These are phyloP conservation scores for Myotis daubentonii DNA, from an alignment of 2,797 vertebrate species.

Conservation along the genomic window DNA sequence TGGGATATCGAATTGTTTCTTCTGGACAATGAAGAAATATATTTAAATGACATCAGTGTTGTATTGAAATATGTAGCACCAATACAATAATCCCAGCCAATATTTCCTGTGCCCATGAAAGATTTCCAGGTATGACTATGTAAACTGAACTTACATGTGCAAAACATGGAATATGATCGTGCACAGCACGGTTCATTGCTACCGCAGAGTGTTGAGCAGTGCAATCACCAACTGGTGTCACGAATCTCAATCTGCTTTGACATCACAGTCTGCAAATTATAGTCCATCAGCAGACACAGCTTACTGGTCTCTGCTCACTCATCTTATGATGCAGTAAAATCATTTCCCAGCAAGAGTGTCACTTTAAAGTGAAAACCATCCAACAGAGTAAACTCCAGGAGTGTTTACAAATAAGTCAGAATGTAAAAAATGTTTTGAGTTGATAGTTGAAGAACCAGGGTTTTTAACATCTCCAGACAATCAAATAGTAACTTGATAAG, in stretches of 20 bases:
- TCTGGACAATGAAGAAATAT: neutral
- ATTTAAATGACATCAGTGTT: neutral
- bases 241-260: constrained; percentile 64
- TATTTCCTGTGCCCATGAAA: neutral
- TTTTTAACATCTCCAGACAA: constrained; percentile 29
- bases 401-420: constrained; percentile 56
- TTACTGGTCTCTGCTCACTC: constrained; percentile 66
- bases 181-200: neutral
- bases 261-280: constrained; percentile 67
- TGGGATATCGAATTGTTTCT: neutral
- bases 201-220: neutral
- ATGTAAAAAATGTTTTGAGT: constrained; percentile 54
- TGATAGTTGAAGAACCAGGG: constrained; percentile 57
- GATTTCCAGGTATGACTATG: neutral
- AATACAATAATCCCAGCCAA: neutral
- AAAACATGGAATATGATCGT: neutral
- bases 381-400: constrained; percentile 38
- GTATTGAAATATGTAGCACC: neutral
- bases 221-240: constrained; percentile 40
- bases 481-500: constrained; percentile 26
- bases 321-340: constrained; percentile 74
- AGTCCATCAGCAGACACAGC: constrained; percentile 63
- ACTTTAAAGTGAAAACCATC: constrained; percentile 52
- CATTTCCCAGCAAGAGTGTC: constrained; percentile 70
- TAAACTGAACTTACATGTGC: neutral